Evolutionary conservation across 2,888 invertebrate species (phyloP), one percentile per base, ranked within the genome.

Genomic region (Strigamia transsilvanica): DNA sequence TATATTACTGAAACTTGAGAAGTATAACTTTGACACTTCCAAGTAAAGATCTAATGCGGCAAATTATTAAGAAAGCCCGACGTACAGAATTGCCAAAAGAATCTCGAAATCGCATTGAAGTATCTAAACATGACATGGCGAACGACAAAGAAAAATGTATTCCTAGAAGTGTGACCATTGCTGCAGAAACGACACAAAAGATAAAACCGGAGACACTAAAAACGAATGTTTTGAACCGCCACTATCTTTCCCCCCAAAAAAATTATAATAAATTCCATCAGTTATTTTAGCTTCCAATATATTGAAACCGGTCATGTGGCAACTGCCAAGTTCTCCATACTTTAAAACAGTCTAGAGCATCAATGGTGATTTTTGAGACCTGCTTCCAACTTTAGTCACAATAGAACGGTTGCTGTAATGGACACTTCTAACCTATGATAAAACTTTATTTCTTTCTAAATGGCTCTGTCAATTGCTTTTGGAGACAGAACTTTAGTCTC

Each of bases 361-460:
- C 56, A 56, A 18, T 18, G 56, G 18, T 56, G 56, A 56, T 56
- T 18, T 56, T 56, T 56, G 56, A 18, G 18, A 15, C 10, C 56
- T 15, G 56, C n/a, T 32, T 66, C 15, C 73, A 73, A 73, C 73
- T 73, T 51, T 73, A n/a, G 73, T 32, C 23, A 32, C 73, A 73
- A 73, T 73, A n/a, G 73, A 32, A 12, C 12, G 27, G 12, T 32
- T 32, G 73, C 73, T 27, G 23, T 73, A 73, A 73, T 73, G 73
- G 73, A 73, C 27, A 27, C 27, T 73, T 73, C 73, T 32, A 73
- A 73, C 73, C 13, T 32, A 73, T 73, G 73, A 73, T 73, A 73
- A 73, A 32, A 32, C 12, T 73, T 32, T 32, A 73, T 32, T 73
- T 27, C n/a, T n/a, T 27, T 73, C n/a, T 73, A 73, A 73, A 73